These are phyloP conservation scores for Macropodus opercularis DNA, from an alignment of 2,797 vertebrate genomes.

Conservation along the genomic window DNA sequence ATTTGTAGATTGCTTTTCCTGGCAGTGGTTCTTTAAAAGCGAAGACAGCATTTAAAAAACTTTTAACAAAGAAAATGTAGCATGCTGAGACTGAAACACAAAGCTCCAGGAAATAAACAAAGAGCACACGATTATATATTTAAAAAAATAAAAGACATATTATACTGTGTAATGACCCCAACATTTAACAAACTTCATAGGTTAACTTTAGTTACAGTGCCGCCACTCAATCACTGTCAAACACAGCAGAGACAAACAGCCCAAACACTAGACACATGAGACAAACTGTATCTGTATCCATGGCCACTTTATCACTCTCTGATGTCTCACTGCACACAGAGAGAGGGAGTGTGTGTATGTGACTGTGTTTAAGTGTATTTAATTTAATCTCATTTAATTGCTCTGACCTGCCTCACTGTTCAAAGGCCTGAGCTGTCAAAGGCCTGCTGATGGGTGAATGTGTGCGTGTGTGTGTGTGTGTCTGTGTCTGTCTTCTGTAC, in stretches of 20 bases:
- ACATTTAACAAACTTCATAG: neutral
- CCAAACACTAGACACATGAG: conserved; percentile 4
- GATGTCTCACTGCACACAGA: neutral
- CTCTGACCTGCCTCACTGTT: conserved; percentile 73
- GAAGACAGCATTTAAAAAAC: neutral
- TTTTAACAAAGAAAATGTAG: neutral
- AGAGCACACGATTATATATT: neutral
- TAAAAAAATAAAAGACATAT: neutral
- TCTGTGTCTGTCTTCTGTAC: too few species aligned
- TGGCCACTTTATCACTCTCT: neutral
- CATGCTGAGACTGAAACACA: neutral
- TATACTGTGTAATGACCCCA: neutral
- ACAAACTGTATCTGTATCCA: neutral
- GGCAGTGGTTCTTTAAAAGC: neutral
- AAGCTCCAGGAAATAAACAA: neutral
- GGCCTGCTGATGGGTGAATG: conserved; percentile 21
- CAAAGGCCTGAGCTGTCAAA: conserved; percentile 77
- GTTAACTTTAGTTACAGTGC: neutral
- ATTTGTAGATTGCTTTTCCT: conserved; percentile 4
- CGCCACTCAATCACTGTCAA: conserved; percentile 11
- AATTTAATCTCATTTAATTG: conserved; percentile 88
- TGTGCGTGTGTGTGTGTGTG: too few species aligned
- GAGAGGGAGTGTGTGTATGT: conserved; percentile 12
- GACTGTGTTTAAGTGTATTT: conserved; percentile 43
- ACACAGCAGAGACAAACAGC: conserved; percentile 5